phyloP scores from a whole-genome alignment of 1,140 invertebrate genomes.

The Zelostemma sp. region DNA sequence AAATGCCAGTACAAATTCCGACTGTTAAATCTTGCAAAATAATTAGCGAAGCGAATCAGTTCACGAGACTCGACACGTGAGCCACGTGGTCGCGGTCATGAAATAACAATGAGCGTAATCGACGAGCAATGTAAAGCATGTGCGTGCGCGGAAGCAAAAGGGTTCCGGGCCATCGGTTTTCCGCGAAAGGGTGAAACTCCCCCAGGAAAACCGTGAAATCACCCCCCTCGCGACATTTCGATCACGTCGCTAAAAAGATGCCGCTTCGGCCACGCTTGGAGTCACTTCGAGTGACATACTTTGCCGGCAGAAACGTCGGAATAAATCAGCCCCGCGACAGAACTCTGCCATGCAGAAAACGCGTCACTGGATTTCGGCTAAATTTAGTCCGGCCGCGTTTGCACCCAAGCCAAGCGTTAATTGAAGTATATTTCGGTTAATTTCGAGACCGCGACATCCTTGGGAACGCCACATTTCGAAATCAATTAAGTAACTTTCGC shows the following conservation, averaged over 20 bases:
- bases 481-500: slow-evolving; percentile 37
- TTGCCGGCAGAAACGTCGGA: background rate
- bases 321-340: no score
- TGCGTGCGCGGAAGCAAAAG: slow-evolving; percentile 43
- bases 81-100: slow-evolving; percentile 27
- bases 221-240: slow-evolving; percentile 5
- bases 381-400: no score
- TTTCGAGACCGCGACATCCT: no score
- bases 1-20: no score
- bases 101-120: slow-evolving; percentile 52
- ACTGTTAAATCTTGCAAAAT: no score
- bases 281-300: slow-evolving; percentile 26
- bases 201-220: background rate
- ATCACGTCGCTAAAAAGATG: background rate
- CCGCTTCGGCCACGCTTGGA: background rate
- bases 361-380: no score
- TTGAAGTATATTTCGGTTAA: no score
- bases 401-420: no score
- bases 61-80: slow-evolving; percentile 40
- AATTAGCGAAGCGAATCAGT: slow-evolving; percentile 14
- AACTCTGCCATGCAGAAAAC: no score
- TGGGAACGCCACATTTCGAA: slow-evolving; percentile 7
- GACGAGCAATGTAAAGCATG: slow-evolving; percentile 27
- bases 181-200: slow-evolving; percentile 23
- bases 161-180: slow-evolving; percentile 45